These are phyloP conservation scores for Varroa destructor DNA, from an alignment of 1,140 invertebrate species.

Conservation along the genomic window DNA sequence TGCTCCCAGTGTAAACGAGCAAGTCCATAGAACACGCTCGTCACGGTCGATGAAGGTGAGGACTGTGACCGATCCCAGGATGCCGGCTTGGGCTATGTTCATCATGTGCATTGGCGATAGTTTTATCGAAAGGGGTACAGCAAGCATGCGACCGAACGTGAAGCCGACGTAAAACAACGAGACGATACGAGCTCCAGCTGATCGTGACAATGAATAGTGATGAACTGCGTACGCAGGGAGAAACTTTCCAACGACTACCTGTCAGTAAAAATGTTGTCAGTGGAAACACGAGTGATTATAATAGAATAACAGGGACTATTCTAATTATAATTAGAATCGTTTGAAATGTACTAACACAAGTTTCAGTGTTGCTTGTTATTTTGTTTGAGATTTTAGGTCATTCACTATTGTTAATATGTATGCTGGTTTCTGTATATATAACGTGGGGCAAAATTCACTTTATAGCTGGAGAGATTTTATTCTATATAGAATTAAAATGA, in stretches of 20 bases:
- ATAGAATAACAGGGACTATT: no score
- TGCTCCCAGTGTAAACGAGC: conserved; percentile 3
- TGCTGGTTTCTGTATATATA: no score
- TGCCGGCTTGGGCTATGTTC: neutral
- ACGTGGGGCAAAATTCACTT: no score
- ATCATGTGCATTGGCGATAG: conserved; percentile 23
- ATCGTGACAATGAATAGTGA: neutral
- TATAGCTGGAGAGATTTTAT: no score
- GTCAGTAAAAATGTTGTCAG: no score
- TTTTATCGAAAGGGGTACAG: conserved; percentile 7
- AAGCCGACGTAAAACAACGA: conserved; percentile 26
- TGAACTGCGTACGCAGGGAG: conserved; percentile 9
- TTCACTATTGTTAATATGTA: no score
- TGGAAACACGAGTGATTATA: no score
- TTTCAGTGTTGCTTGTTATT: no score
- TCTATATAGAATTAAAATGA: no score
- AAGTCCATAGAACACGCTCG: neutral
- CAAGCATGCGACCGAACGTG: neutral
- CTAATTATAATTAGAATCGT: no score
- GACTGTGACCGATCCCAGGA: neutral
- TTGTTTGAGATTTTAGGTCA: no score
- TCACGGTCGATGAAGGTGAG: conserved; percentile 3
- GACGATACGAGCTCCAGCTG: conserved; percentile 5
- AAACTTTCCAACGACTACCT: conserved; percentile 7
- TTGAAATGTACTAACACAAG: no score